These are phyloP conservation scores for Eptatretus atami DNA, from an alignment of 2,797 vertebrate species.

Conservation along the genomic window DNA sequence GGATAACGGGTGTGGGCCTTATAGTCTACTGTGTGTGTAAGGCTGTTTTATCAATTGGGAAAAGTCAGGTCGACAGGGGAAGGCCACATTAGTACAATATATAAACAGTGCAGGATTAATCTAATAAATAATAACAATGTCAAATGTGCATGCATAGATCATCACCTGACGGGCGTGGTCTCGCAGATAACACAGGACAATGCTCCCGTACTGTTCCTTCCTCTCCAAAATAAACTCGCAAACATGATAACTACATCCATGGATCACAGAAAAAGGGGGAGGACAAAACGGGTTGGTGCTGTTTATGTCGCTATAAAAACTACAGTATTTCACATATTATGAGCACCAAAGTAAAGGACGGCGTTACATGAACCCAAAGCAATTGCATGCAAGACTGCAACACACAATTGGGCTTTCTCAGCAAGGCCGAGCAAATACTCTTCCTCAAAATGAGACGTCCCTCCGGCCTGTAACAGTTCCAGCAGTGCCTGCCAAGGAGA, in stretches of 20 bases:
- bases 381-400: slow-evolving; percentile 8
- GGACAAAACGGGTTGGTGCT: not conserved
- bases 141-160: too few relatives aligned
- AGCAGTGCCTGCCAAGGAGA: slow-evolving; percentile 33
- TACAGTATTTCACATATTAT: not conserved
- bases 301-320: not conserved
- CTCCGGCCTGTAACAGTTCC: slow-evolving; percentile 65
- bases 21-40: too few relatives aligned
- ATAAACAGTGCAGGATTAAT: too few relatives aligned
- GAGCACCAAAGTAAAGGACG: not conserved
- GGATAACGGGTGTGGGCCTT: too few relatives aligned
- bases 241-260: slow-evolving; percentile 42
- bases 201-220: slow-evolving; percentile 44
- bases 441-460: slow-evolving; percentile 70
- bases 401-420: slow-evolving; percentile 85
- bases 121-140: too few relatives aligned
- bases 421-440: slow-evolving; percentile 38
- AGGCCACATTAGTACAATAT: too few relatives aligned
- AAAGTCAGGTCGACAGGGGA: too few relatives aligned
- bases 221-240: slow-evolving; percentile 86
- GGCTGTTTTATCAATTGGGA: too few relatives aligned
- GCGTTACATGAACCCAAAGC: too few relatives aligned
- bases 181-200: slow-evolving; percentile 55
- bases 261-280: slow-evolving; percentile 7
- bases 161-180: slow-evolving; percentile 52